Base-by-base conservation (phyloP, 1,140 invertebrate species). In the Popillia japonica region DNA sequence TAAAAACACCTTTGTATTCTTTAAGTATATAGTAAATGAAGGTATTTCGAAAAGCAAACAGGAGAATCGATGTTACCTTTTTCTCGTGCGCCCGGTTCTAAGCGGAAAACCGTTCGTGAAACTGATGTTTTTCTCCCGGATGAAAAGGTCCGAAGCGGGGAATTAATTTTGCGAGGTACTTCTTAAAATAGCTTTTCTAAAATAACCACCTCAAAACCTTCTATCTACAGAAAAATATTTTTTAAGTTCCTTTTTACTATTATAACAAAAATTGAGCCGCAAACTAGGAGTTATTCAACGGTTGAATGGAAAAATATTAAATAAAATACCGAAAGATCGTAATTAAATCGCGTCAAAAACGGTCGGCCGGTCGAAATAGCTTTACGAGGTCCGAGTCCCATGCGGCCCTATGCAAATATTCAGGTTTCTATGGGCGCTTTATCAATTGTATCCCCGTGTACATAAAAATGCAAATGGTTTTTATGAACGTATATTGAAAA, bases 1-100 rank as follows among this genome's bases (percentile, higher is more conserved):
- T 55, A 55, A 55, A 55, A 55, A 55, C 48, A 55, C 48, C 17
- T 55, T 55, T 55, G 48, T 55, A 17, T 55, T 55, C 48, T 55
- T 17, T 55, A 55, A 55, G 14, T 55, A 55, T 17, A 55, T 44
- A 44, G 42, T 2, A 44, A 10, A 14, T 14, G 42, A 55, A 55
- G 48, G 48, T 55, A 55, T 55, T 55, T 55, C 48, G n/a, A 55
- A 34, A 55, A 17, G 48, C 48, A 17, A 17, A 55, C 48, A 17
- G 17, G 48, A 17, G 48, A 55, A 55, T 17, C 48, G 48, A 55
- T 17, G 48, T 55, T n/a, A 55, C 48, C 48, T 55, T 55, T 55
- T 55, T 55, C 9, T 55, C 17, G 48, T 20, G 7, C 9, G 17
- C 14, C 6, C 14, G 14, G 48, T 6, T 55, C 17, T 17, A 55